Conservation (phyloP, 2,113 vertebrate genomes). For the Coptodon rendalli region DNA sequence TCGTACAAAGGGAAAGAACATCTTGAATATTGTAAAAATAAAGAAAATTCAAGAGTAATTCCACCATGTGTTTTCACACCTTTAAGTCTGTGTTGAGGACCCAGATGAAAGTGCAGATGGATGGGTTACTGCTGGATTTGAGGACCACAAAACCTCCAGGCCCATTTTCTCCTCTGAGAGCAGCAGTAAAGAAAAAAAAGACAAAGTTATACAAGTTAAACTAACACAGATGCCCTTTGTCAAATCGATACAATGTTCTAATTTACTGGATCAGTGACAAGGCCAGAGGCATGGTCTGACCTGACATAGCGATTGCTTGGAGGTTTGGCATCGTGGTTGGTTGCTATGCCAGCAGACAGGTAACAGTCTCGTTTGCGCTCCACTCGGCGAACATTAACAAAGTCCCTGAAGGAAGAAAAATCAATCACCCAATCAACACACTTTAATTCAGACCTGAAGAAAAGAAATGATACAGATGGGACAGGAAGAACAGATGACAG, state of each 20-base stretch:
- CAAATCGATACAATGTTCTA: not conserved
- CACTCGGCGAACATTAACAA: slow-evolving; percentile 90
- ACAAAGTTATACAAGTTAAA: not conserved
- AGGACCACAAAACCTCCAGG: slow-evolving; percentile 92
- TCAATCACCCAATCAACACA: not conserved
- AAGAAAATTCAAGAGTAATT: not conserved
- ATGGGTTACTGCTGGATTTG: slow-evolving; percentile 83
- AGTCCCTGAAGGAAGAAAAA: slow-evolving; percentile 77
- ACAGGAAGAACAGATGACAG: not conserved
- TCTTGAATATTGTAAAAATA: not conserved
- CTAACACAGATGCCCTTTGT: not conserved
- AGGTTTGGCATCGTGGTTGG: slow-evolving; percentile 81
- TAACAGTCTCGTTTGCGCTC: slow-evolving; percentile 88
- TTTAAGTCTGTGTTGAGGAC: slow-evolving; percentile 95
- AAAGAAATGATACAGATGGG: not conserved
- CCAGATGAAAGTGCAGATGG: slow-evolving; percentile 93
- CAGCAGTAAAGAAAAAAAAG: not conserved
- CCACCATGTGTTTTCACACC: slow-evolving; percentile 63
- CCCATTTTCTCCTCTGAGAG: slow-evolving; percentile 88
- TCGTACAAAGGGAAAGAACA: not conserved
- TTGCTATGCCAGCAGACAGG: slow-evolving; percentile 87
- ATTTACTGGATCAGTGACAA: not conserved
- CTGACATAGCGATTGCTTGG: slow-evolving; percentile 83
- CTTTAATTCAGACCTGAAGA: not conserved
- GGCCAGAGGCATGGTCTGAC: slow-evolving; percentile 57